These are phyloP conservation scores for Lathamus discolor DNA, from an alignment of 2,113 vertebrate species.

Conservation along the genomic window DNA sequence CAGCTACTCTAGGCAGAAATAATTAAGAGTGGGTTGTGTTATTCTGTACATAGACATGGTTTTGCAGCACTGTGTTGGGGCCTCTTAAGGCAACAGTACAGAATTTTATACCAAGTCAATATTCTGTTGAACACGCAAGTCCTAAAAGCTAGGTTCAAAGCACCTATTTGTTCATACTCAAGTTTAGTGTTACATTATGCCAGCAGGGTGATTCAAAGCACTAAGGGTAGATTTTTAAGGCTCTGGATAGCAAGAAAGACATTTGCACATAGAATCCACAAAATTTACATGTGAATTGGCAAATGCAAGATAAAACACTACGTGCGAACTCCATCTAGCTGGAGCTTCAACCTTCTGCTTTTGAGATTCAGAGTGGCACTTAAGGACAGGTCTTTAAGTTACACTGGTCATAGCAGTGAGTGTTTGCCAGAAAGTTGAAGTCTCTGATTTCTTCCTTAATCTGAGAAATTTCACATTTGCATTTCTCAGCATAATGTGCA, in stretches of 20 bases:
- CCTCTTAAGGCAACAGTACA: background rate
- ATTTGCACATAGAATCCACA: background rate
- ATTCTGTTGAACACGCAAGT: background rate
- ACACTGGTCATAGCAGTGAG: background rate
- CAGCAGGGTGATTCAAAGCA: background rate
- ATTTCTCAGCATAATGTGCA: background rate
- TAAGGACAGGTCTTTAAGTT: background rate
- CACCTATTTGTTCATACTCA: background rate
- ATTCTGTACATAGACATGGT: background rate
- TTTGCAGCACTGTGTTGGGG: background rate
- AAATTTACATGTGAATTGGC: constrained; percentile 14
- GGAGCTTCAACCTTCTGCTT: background rate
- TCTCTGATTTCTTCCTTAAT: background rate
- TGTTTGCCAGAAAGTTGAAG: background rate
- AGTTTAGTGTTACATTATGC: background rate
- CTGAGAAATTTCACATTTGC: background rate
- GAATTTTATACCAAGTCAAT: background rate
- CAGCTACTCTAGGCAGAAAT: constrained; percentile 48
- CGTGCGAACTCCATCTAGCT: background rate
- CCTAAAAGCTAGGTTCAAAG: background rate
- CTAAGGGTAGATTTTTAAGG: background rate
- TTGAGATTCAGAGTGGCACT: background rate
- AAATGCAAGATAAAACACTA: background rate
- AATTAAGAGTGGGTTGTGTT: constrained; percentile 40
- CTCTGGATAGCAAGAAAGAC: background rate